phyloP scores from a whole-genome alignment of 2,113 vertebrate genomes.

The Cairina moschata region DNA sequence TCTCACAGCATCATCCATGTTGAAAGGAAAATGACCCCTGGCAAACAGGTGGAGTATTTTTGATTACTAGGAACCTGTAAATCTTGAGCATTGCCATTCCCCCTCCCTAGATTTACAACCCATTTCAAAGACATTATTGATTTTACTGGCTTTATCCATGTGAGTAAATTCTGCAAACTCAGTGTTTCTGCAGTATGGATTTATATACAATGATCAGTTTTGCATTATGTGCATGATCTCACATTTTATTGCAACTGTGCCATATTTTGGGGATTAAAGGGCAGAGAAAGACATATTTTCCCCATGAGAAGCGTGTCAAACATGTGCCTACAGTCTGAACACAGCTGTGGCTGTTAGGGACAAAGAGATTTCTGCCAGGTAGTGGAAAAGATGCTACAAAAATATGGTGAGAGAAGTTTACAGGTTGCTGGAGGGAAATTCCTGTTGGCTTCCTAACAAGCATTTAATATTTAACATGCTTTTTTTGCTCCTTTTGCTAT shows the following conservation, averaged over 20 bases:
- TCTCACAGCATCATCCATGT: background rate
- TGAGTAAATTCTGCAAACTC: background rate
- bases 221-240: background rate
- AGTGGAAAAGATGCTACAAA: background rate
- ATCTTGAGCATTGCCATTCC: background rate
- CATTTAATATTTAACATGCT: background rate
- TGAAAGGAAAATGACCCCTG: background rate
- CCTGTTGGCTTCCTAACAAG: background rate
- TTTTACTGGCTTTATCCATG: background rate
- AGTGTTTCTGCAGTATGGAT: background rate
- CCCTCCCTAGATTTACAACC: background rate
- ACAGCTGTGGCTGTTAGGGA: background rate
- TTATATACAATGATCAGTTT: background rate
- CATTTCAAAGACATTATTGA: background rate
- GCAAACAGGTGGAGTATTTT: background rate
- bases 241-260: background rate
- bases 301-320: background rate
- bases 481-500: background rate
- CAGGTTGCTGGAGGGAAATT: conserved; percentile 8
- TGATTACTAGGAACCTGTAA: background rate
- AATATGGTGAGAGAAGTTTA: background rate
- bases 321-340: background rate
- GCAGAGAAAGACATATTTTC: background rate
- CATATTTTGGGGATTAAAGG: background rate
- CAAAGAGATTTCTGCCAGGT: background rate